Percentiles rank a stretch among this genome's conserved stretches.
Conservation (phyloP, 2,113 vertebrate species). For the Pleuronectes platessa region DNA sequence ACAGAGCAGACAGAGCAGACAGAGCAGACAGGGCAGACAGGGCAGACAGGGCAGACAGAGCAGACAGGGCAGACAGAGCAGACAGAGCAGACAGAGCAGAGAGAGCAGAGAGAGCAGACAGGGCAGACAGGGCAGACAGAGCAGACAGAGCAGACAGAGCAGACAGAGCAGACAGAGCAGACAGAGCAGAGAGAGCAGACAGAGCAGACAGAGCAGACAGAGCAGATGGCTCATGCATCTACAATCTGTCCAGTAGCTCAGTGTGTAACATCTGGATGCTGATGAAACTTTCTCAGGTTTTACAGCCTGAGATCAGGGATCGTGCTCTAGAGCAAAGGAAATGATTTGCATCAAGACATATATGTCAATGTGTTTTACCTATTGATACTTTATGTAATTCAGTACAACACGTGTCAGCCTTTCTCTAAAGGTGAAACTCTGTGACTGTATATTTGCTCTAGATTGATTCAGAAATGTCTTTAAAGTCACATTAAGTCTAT, state of each 20-base stretch:
- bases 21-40: no score
- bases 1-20: no score
- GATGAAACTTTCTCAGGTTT: slow-evolving; percentile 42
- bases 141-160: slow-evolving; percentile 8
- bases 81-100: slow-evolving; percentile 10
- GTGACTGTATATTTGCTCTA: no score
- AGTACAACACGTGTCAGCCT: no score
- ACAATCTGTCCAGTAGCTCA: slow-evolving; percentile 29
- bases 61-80: background rate
- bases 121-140: slow-evolving; percentile 6
- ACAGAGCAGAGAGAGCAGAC: slow-evolving; percentile 7
- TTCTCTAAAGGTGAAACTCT: no score
- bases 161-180: slow-evolving; percentile 9
- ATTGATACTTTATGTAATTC: background rate
- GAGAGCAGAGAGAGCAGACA: background rate
- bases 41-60: no score
- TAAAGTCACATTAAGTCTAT: no score
- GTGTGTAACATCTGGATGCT: slow-evolving; percentile 43
- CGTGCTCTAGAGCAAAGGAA: background rate
- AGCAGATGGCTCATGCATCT: slow-evolving; percentile 19
- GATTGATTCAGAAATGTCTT: no score
- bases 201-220: slow-evolving; percentile 3
- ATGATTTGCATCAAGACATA: background rate
- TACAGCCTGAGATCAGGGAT: slow-evolving; percentile 15
- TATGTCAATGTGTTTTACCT: background rate